Evolutionary conservation across 64 coral and sea anemone genomes (phyloP).

Genomic region (Pocillopora damicornis): DNA sequence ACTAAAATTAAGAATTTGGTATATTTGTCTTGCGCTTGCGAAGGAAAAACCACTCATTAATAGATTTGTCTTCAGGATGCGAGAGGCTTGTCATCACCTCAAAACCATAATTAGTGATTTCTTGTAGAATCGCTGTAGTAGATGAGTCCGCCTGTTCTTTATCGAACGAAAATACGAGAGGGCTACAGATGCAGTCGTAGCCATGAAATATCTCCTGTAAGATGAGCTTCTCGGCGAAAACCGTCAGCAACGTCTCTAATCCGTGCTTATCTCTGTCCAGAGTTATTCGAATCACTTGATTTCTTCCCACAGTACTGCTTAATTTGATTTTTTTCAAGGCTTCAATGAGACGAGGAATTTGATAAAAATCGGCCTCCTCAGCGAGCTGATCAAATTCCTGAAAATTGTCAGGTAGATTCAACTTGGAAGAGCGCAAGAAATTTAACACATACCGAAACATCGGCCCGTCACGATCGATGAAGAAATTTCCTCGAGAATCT

Average conservation of each 20-base stretch:
- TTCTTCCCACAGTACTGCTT: conserved; percentile 16
- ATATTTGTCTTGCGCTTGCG: background rate
- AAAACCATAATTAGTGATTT: conserved; percentile 29
- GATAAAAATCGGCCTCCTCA: conserved; percentile 74
- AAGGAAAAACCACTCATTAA: conserved; percentile 34
- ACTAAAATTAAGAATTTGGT: background rate
- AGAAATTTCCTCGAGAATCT: conserved; percentile 60
- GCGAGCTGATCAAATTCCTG: conserved; percentile 67
- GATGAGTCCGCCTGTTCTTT: conserved; percentile 36
- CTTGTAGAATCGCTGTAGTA: conserved; percentile 29
- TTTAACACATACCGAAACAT: conserved; percentile 64
- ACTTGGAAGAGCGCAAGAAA: conserved; percentile 54
- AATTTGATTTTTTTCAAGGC: conserved; percentile 44
- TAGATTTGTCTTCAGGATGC: conserved; percentile 36
- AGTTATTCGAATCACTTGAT: conserved; percentile 39
- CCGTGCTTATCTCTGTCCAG: conserved; percentile 27
- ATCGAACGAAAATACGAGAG: conserved; percentile 22
- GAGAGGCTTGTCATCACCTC: conserved; percentile 35
- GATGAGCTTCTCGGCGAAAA: conserved; percentile 15
- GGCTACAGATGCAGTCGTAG: background rate
- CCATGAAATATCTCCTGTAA: conserved; percentile 15
- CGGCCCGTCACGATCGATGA: conserved; percentile 70
- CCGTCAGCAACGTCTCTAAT: conserved; percentile 20
- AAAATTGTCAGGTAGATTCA: conserved; percentile 62
- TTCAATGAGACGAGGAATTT: conserved; percentile 48